A percentile compares a stretch with the other conserved stretches of the same genome.
These are phyloP conservation scores for Thinocorus orbignyianus DNA, from an alignment of 2,113 vertebrate genomes.

Conservation along the genomic window DNA sequence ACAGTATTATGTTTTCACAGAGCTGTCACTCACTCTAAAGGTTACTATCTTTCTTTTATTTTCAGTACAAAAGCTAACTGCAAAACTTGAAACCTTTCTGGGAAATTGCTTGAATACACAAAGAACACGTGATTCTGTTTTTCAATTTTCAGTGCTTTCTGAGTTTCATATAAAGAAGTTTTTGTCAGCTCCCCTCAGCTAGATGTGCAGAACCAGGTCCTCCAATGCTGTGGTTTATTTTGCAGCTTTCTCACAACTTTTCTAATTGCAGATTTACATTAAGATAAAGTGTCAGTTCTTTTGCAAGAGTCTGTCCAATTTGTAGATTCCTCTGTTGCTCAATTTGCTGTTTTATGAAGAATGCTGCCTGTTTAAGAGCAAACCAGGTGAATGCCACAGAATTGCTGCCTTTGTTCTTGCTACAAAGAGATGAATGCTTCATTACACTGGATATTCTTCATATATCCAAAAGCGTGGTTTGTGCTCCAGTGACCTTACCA, in stretches of 20 bases:
- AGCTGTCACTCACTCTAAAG: conserved; percentile 53
- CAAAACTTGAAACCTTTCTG: conserved; percentile 70
- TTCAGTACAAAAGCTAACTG: conserved; percentile 68
- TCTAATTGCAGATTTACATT: conserved; percentile 8
- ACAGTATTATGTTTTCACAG: conserved; percentile 19
- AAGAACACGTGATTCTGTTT: conserved; percentile 33
- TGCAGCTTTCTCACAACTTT: conserved; percentile 20
- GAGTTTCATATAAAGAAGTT: conserved; percentile 47
- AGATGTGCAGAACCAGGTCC: conserved; percentile 45
- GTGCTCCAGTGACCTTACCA: not conserved
- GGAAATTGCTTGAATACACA: conserved; percentile 63
- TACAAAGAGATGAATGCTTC: not conserved
- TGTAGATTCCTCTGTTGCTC: not conserved
- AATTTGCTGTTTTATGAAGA: not conserved
- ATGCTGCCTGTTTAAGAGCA: not conserved
- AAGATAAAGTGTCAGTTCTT: not conserved
- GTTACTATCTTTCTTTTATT: conserved; percentile 66
- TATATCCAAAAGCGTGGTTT: not conserved
- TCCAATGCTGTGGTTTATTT: not conserved
- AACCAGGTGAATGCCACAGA: not conserved
- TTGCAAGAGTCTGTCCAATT: not conserved
- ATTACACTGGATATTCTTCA: not conserved
- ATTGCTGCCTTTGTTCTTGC: not conserved
- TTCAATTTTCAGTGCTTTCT: conserved; percentile 45
- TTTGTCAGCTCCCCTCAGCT: conserved; percentile 49